Evolutionary conservation across 2,797 vertebrate genomes (phyloP).

Genomic region (Alfaro cultratus): DNA sequence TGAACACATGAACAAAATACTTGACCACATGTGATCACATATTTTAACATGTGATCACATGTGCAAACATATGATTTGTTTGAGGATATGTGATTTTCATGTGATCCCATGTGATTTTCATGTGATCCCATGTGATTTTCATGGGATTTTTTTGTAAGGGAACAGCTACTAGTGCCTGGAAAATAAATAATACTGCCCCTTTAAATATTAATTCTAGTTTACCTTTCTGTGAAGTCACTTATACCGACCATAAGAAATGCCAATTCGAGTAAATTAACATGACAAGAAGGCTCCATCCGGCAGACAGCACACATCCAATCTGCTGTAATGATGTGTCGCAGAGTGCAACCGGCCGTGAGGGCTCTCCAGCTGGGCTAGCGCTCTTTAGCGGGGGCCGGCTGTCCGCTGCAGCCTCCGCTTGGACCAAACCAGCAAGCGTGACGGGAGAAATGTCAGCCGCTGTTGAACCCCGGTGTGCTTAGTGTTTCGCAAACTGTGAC

Average conservation of each 20-base stretch:
- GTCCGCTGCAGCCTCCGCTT: conserved; percentile 22
- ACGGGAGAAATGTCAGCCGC: conserved; percentile 66
- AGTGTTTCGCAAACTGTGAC: conserved; percentile 22
- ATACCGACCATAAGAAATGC: neutral
- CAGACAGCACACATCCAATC: conserved; percentile 24
- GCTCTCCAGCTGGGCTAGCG: conserved; percentile 39
- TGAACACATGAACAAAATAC: too few relatives aligned
- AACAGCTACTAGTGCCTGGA: too few relatives aligned
- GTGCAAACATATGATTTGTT: too few relatives aligned
- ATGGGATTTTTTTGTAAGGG: too few relatives aligned
- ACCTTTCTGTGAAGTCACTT: neutral
- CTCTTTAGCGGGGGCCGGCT: conserved; percentile 13
- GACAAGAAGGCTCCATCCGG: neutral
- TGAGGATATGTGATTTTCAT: too few relatives aligned
- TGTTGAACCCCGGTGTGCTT: conserved; percentile 31
- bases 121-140: too few relatives aligned
- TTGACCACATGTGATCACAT: too few relatives aligned
- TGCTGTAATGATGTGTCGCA: conserved; percentile 26
- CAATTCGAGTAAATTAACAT: neutral
- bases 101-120: too few relatives aligned
- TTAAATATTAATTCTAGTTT: neutral
- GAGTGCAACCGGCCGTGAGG: conserved; percentile 8
- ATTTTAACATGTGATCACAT: too few relatives aligned
- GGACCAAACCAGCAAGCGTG: conserved; percentile 37
- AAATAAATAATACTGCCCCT: too few relatives aligned